Evolutionary conservation across 1,140 invertebrate species (phyloP).

Genomic region (Eumaeus atala): DNA sequence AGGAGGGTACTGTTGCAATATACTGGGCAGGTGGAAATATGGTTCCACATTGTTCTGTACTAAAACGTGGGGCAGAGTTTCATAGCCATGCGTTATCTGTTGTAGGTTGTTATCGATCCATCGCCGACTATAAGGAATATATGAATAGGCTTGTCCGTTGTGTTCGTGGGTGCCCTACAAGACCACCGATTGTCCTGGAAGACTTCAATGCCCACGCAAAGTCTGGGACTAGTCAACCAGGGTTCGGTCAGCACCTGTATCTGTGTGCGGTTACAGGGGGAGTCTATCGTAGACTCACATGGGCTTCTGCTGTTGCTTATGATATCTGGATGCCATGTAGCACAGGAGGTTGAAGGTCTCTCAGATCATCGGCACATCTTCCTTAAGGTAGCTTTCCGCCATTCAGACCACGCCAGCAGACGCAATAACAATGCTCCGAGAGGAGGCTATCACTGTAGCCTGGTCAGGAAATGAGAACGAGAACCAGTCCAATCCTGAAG

Average conservation of each 20-base stretch:
- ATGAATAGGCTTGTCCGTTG: neutral
- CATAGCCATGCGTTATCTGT: slow-evolving; percentile 10
- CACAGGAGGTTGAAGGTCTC: neutral
- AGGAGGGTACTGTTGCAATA: too few species aligned
- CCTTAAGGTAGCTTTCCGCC: slow-evolving; percentile 2
- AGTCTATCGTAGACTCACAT: too few species aligned
- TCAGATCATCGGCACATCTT: slow-evolving; percentile 45
- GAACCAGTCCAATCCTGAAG: slow-evolving; percentile 10
- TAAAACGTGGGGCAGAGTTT: slow-evolving; percentile 19
- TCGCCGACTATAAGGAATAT: slow-evolving; percentile 11
- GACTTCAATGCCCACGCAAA: too few species aligned
- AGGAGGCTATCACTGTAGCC: slow-evolving; percentile 16
- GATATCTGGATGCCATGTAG: too few species aligned
- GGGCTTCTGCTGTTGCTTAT: too few species aligned
- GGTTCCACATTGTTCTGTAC: neutral
- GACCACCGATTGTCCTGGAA: too few species aligned
- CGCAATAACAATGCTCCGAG: slow-evolving; percentile 19
- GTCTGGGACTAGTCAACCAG: too few species aligned
- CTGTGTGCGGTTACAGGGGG: too few species aligned
- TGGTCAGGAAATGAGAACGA: neutral
- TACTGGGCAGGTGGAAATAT: too few species aligned
- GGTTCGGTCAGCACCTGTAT: too few species aligned
- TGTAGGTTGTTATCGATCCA: slow-evolving; percentile 3
- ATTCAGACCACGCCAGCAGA: slow-evolving; percentile 12
- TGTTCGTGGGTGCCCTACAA: neutral